These are phyloP conservation scores for Palaemon carinicauda DNA, from an alignment of 1,140 invertebrate genomes.

Conservation along the genomic window DNA sequence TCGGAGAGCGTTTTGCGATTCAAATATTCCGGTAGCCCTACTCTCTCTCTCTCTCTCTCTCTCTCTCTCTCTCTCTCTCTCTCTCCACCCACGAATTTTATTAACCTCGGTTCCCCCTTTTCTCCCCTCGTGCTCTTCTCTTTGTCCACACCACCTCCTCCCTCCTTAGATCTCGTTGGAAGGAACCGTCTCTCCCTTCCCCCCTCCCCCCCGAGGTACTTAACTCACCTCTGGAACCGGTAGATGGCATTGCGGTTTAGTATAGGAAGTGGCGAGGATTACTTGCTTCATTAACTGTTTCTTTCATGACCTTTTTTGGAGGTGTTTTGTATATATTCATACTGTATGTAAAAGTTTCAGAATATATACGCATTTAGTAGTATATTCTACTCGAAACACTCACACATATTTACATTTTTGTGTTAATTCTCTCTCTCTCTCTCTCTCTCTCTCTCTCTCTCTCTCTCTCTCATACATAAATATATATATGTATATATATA, in stretches of 20 bases:
- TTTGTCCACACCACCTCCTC: neutral
- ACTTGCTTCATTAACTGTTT: too few species aligned
- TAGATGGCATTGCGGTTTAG: neutral
- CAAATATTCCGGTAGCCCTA: constrained; percentile 18
- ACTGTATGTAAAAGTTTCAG: too few species aligned
- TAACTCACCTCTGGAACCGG: neutral
- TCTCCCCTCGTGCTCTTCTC: neutral
- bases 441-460: too few species aligned
- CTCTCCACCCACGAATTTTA: neutral
- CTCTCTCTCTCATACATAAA: neutral
- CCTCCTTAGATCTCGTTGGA: neutral
- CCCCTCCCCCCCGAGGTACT: neutral
- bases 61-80: neutral
- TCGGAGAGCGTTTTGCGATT: constrained; percentile 43
- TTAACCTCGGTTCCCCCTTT: neutral
- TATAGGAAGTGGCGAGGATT: too few species aligned
- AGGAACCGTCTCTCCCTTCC: neutral
- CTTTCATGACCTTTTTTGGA: too few species aligned
- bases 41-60: neutral
- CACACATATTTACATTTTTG: too few species aligned
- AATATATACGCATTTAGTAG: too few species aligned
- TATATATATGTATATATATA: constrained; percentile 24
- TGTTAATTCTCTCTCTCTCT: too few species aligned
- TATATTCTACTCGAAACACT: too few species aligned
- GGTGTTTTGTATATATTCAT: too few species aligned